phyloP scores from a whole-genome alignment of 2,797 vertebrate genomes.

The Silurus aristotelis region DNA sequence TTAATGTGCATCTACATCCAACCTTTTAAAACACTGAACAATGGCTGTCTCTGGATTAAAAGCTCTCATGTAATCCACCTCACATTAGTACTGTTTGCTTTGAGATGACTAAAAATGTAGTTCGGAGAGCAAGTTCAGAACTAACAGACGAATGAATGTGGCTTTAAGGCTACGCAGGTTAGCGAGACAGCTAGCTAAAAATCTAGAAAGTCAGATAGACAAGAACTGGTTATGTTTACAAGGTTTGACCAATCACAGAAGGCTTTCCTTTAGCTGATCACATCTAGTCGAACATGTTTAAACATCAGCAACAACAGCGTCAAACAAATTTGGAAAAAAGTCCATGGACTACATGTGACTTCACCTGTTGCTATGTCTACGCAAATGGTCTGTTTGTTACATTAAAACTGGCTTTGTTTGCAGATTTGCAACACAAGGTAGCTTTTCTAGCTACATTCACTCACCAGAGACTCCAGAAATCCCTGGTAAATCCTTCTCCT shows the following conservation, averaged over 20 bases:
- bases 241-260: not conserved
- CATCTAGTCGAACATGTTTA: not conserved
- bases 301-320: not conserved
- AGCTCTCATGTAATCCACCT: constrained; percentile 4
- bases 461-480: not conserved
- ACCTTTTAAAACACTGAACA: constrained; percentile 22
- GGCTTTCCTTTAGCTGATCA: not conserved
- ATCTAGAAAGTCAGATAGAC: not conserved
- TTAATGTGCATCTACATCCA: not conserved
- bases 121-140: not conserved
- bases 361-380: too few relatives aligned
- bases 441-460: not conserved
- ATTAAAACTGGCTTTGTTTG: not conserved
- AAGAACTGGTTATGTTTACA: not conserved
- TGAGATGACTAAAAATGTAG: constrained; percentile 14
- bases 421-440: not conserved
- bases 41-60: constrained; percentile 27
- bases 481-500: not conserved
- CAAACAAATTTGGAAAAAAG: not conserved
- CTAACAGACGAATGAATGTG: not conserved
- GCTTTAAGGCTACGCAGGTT: not conserved
- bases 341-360: too few relatives aligned
- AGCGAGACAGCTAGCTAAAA: not conserved
- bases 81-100: constrained; percentile 19
- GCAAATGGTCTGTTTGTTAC: not conserved